These are phyloP conservation scores for Rhipidura dahli DNA, from an alignment of 2,113 vertebrate genomes.

Conservation along the genomic window DNA sequence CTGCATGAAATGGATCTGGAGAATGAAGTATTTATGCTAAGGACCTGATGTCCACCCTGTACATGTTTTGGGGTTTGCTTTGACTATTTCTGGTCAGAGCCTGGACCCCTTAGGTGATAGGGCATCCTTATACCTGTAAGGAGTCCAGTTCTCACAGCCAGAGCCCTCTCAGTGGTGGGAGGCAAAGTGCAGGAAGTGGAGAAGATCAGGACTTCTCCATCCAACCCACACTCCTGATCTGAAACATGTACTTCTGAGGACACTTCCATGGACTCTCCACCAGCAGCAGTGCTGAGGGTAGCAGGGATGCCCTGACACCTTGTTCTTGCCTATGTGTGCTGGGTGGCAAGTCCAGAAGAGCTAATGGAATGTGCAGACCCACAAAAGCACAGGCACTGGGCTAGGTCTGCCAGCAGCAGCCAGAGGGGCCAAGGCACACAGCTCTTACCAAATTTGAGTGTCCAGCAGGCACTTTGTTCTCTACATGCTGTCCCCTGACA, in stretches of 20 bases:
- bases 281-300: not conserved
- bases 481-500: not conserved
- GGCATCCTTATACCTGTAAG: not conserved
- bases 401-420: not conserved
- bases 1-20: not conserved
- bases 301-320: not conserved
- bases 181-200: not conserved
- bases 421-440: not conserved
- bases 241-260: not conserved
- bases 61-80: not conserved
- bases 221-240: not conserved
- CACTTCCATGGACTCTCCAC: not conserved
- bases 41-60: not conserved
- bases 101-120: fast-evolving
- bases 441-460: not conserved
- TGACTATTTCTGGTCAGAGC: not conserved
- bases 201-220: not conserved
- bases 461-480: fast-evolving
- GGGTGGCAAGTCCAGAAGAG: not conserved
- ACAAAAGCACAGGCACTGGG: not conserved
- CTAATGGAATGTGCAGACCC: not conserved
- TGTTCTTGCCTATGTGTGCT: not conserved
- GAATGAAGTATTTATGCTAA: not conserved
- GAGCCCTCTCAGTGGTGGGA: not conserved
- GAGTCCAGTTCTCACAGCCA: not conserved